Base-by-base conservation (phyloP, 1,140 invertebrate genomes). In the Bicyclus anynana region DNA sequence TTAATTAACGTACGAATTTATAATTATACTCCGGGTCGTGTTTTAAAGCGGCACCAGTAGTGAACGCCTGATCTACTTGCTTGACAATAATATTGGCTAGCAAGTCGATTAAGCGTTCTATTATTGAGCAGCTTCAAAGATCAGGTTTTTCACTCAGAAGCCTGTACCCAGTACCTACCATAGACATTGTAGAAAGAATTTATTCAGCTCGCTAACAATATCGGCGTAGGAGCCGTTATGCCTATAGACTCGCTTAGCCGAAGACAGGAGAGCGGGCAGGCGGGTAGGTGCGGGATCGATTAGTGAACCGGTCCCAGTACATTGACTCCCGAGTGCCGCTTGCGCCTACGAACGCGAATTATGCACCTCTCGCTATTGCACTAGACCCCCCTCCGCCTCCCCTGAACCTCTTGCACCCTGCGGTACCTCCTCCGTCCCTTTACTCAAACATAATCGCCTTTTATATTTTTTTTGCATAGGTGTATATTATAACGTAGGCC, bases 221-320 rank as follows among this genome's bases (percentile, higher is more conserved):
- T 57, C 20, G 55, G 55, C 61, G 59, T 53, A 74, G 71, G 64
- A 77, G 78, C 82, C 80, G 84, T 84, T 87, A 76, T 33, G 12
- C 29, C 9, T 33, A 33, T 69, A 84, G 80, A 67, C 61, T 74
- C 57, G 74, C 74, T 77, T 78, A 82, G 80, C 76, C 68, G 75
- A 74, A 69, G 82, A 80, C 83, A 77, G 82, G 76, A 83, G 79
- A 69, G 70, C 72, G 62, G 65, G 69, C 59, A 72, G 69, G 69
- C 72, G 62, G 65, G 69, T 60, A 72, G 69, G 69, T 73, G 74
- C 77, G 64, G 82, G 81, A 84, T 77, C 82, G 82, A 86, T 86
- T 84, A 87, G 75, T 65, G 77, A 84, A 87, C 84, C 84, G 84
- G 84, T 87, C 78, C 70, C 70, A 56, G 82, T 78, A 72, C 84